These are phyloP conservation scores for Augochlorella aurata DNA, from an alignment of 2,888 invertebrate genomes.

Conservation along the genomic window DNA sequence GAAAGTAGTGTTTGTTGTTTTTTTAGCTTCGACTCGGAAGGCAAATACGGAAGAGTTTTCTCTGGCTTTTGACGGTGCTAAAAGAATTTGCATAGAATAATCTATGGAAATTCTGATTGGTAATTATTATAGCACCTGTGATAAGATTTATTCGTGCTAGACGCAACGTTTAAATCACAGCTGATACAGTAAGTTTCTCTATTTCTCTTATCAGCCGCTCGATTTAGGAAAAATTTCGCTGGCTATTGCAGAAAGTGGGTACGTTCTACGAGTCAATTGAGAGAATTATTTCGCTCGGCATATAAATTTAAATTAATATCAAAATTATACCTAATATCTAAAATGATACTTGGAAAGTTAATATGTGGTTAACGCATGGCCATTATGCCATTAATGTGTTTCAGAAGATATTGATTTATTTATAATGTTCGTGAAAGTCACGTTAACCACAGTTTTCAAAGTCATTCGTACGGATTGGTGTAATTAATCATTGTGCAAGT, in stretches of 20 bases:
- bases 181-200: background rate
- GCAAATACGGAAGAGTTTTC: slow-evolving; percentile 2
- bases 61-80: background rate
- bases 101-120: background rate
- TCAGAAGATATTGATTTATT: too few relatives aligned
- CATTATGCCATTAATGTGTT: too few relatives aligned
- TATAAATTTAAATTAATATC: too few relatives aligned
- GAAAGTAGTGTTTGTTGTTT: slow-evolving; percentile 27
- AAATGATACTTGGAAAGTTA: too few relatives aligned
- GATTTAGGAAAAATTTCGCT: background rate
- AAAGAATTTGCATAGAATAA: background rate
- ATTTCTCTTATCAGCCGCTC: background rate
- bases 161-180: background rate
- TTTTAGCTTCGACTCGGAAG: slow-evolving; percentile 7
- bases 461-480: too few relatives aligned
- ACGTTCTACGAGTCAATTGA: background rate
- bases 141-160: background rate
- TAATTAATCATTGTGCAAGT: too few relatives aligned
- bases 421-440: too few relatives aligned
- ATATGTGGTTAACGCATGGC: too few relatives aligned
- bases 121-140: background rate
- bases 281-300: too few relatives aligned
- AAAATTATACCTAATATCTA: too few relatives aligned
- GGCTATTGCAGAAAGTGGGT: background rate
- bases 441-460: too few relatives aligned